These are phyloP conservation scores for Oasisia sp. DNA, from an alignment of 2,888 invertebrate genomes.

Conservation along the genomic window DNA sequence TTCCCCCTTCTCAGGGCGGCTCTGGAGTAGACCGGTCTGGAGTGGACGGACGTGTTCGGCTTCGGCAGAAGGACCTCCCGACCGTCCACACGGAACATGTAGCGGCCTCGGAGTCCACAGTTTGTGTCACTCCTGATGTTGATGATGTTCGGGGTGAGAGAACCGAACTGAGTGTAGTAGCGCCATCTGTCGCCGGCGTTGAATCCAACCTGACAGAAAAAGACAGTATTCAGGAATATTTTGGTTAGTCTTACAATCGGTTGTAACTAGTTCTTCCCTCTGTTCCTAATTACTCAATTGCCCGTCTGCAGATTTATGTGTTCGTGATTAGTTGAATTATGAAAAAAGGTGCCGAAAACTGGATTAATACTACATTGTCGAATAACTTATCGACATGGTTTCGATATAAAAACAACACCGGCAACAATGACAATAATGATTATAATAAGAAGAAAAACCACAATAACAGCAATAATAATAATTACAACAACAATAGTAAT, in stretches of 20 bases:
- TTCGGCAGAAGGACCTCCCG: background rate
- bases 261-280: background rate
- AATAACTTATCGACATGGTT: too few relatives aligned
- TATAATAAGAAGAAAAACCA: too few relatives aligned
- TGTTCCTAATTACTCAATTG: background rate
- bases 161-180: background rate
- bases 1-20: background rate
- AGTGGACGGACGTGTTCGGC: background rate
- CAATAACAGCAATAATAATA: too few relatives aligned
- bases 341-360: too few relatives aligned
- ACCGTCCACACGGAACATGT: background rate
- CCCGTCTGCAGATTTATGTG: too few relatives aligned
- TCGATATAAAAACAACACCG: too few relatives aligned
- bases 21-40: background rate
- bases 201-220: background rate
- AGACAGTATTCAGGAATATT: background rate
- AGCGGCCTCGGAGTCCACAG: background rate
- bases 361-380: too few relatives aligned
- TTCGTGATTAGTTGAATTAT: too few relatives aligned
- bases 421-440: too few relatives aligned
- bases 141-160: constrained; percentile 10
- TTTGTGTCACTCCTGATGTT: background rate
- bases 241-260: background rate
- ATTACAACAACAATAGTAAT: too few relatives aligned
- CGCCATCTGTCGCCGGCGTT: background rate